phyloP scores from a whole-genome alignment of 2,797 vertebrate species.

The Coccyzus lansbergi region DNA sequence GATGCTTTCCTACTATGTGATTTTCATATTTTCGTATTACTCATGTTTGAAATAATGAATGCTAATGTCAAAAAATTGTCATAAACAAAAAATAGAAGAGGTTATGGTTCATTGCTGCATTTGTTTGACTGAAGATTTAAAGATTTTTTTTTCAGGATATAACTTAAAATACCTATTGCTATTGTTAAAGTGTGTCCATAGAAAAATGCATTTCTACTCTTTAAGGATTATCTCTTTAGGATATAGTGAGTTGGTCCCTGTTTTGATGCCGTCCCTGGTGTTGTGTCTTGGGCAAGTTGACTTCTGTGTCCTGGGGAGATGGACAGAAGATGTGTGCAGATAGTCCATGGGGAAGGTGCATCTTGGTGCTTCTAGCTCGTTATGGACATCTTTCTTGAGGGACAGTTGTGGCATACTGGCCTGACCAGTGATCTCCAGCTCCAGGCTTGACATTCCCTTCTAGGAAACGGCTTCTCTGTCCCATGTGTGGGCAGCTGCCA shows the following conservation, averaged over 20 bases:
- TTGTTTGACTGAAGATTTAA: neutral
- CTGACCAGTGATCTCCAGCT: neutral
- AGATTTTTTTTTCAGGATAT: neutral
- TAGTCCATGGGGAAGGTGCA: neutral
- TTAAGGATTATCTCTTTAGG: neutral
- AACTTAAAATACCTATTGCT: neutral
- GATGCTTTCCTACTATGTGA: slow-evolving; percentile 45
- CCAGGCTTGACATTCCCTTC: neutral
- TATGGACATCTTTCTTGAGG: neutral
- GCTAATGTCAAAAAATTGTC: neutral
- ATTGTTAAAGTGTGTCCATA: neutral
- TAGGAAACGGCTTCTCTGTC: neutral
- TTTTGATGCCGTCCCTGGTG: neutral
- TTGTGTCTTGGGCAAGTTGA: neutral
- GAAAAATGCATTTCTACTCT: neutral
- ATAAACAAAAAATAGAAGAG: slow-evolving; percentile 4
- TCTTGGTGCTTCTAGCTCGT: neutral
- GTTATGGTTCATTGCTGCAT: neutral
- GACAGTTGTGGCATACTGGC: no score
- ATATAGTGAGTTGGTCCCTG: neutral
- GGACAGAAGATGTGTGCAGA: neutral
- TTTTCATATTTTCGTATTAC: slow-evolving; percentile 44
- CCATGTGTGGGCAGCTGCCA: accelerated
- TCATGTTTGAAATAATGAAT: slow-evolving; percentile 37
- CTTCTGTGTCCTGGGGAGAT: neutral